Evolutionary conservation across 1,140 invertebrate genomes (phyloP), one percentile per base, ranked within the genome.

Genomic region (Dendroctonus valens): DNA sequence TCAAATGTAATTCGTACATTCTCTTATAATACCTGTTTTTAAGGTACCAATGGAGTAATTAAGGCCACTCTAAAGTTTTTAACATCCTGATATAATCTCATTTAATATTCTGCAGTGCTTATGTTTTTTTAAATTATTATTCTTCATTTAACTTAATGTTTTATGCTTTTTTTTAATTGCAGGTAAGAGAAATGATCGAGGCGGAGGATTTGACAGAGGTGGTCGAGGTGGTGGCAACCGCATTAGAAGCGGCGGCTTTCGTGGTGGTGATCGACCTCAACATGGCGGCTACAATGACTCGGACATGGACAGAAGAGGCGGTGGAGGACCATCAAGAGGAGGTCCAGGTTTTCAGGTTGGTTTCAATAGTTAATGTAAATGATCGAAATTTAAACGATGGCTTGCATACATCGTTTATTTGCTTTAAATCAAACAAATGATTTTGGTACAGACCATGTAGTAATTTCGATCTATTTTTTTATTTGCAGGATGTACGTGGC

Each of bases 131-230:
- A n/a, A n/a, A n/a, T n/a, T n/a, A n/a, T n/a, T n/a, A n/a, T n/a
- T n/a, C n/a, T n/a, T n/a, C n/a, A n/a, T n/a, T n/a, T n/a, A n/a
- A n/a, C n/a, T n/a, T n/a, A n/a, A n/a, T n/a, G n/a, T n/a, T n/a
- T n/a, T n/a, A n/a, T n/a, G n/a, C n/a, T n/a, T n/a, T n/a, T n/a
- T n/a, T n/a, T n/a, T n/a, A n/a, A 40, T 55, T 69, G 65, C 46
- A 78, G 89, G 89, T 51, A 91, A 90, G 81, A 84, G 89, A 12
- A 76, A 80, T 55, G 77, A 80, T 44, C 74, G 79, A 54, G 75
- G 80, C 41, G 80, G 83, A 59, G 80, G 82, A 41, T 83, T 84
- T 68, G 78, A 82, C 70, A 78, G 83, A 61, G 73, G 78, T 57
- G 76, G 80, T 61, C 78, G 82, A 37, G 79, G 76, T n/a, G 75